Evolutionary conservation across 2,888 invertebrate genomes (phyloP).

Genomic region (Desoria tigrina): DNA sequence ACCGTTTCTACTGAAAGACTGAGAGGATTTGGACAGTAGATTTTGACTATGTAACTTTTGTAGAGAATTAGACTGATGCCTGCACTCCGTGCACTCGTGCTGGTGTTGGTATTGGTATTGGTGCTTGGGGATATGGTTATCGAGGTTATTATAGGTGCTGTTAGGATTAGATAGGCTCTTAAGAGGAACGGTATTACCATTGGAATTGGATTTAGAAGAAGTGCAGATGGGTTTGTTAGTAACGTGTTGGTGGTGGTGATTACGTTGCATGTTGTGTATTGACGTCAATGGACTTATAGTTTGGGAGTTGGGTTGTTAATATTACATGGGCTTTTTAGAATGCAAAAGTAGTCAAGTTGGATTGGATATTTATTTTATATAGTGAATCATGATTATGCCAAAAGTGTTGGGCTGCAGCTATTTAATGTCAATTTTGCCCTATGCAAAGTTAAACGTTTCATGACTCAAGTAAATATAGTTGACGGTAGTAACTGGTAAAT

Average conservation of each 20-base stretch:
- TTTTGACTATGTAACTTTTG: background rate
- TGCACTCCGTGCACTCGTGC: too few relatives aligned
- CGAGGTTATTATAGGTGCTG: background rate
- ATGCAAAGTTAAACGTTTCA: too few relatives aligned
- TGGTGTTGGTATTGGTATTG: background rate
- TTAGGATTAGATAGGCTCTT: too few relatives aligned
- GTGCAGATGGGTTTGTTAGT: conserved; percentile 1
- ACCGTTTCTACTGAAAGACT: background rate
- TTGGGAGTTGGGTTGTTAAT: too few relatives aligned
- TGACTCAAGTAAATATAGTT: too few relatives aligned
- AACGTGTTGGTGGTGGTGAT: background rate
- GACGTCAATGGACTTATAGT: conserved; percentile 10
- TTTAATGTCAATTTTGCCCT: background rate
- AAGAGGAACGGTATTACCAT: background rate
- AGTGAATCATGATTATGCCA: conserved; percentile 9
- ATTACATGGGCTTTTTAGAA: too few relatives aligned
- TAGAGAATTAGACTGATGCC: background rate
- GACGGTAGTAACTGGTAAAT: too few relatives aligned
- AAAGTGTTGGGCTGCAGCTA: background rate
- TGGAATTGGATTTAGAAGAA: background rate
- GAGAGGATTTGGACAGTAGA: background rate
- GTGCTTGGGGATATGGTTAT: background rate
- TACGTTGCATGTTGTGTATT: conserved; percentile 6
- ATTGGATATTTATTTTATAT: too few relatives aligned
- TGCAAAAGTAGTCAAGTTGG: background rate